Evolutionary conservation across 2,797 vertebrate genomes (phyloP).

Genomic region (Microctenopoma steveboyesi): DNA sequence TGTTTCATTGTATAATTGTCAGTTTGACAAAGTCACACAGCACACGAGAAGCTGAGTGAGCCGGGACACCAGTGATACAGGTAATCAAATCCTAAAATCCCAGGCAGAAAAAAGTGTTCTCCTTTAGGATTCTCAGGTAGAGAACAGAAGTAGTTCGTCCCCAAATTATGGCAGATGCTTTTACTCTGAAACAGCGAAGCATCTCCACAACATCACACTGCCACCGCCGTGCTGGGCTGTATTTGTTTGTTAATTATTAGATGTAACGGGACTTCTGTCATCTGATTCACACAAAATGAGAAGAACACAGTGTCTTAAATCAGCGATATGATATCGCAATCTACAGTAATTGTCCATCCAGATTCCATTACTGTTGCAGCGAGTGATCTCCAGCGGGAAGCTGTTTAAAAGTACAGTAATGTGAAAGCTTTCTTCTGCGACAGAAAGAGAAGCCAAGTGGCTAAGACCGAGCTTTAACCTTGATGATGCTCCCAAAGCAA

Average conservation of each 20-base stretch:
- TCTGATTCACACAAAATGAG: no score
- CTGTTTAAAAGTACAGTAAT: slow-evolving; percentile 14
- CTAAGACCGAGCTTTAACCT: slow-evolving; percentile 32
- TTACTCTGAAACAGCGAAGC: no score
- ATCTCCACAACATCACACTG: no score
- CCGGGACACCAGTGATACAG: neutral
- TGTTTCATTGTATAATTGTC: neutral
- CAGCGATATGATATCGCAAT: neutral
- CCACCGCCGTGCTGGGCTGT: no score
- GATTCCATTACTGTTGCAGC: neutral
- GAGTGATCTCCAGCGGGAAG: slow-evolving; percentile 14
- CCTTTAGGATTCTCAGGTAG: no score
- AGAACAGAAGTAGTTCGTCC: no score
- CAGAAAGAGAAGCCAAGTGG: slow-evolving; percentile 28
- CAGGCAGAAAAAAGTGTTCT: no score
- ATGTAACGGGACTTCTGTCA: no score
- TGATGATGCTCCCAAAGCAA: slow-evolving; percentile 34
- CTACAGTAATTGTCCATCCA: neutral
- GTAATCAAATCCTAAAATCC: no score
- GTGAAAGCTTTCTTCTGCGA: slow-evolving; percentile 31
- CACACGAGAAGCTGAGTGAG: neutral
- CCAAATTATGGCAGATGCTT: no score
- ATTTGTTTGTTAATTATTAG: no score
- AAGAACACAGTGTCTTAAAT: neutral
- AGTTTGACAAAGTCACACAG: no score